phyloP scores from a whole-genome alignment of 2,797 vertebrate species.

The Poliocrania exsul region DNA sequence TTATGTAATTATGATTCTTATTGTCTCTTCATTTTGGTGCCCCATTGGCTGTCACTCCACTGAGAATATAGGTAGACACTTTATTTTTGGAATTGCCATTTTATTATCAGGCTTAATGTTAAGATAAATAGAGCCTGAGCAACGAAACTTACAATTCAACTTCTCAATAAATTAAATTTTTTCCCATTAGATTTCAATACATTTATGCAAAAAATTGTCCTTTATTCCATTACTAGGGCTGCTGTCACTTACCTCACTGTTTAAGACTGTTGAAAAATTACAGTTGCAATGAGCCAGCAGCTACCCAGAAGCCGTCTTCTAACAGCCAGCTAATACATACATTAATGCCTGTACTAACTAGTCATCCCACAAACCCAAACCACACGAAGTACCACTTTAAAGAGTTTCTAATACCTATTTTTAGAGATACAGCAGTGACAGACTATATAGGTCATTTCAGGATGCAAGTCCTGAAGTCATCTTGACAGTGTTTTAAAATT shows the following conservation, averaged over 20 bases:
- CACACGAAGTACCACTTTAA: not conserved
- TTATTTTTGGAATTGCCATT: conserved; percentile 53
- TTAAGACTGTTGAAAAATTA: not conserved
- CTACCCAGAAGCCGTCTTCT: not conserved
- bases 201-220: not conserved
- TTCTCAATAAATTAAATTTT: not conserved
- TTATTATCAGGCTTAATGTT: conserved; percentile 41
- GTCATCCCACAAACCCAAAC: not conserved
- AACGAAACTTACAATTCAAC: not conserved
- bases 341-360: not conserved
- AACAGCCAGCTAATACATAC: not conserved
- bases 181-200: not conserved
- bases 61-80: conserved; percentile 42
- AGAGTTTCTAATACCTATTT: not conserved
- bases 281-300: not conserved
- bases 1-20: conserved; percentile 63
- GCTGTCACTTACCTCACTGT: not conserved
- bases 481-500: not conserved
- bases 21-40: conserved; percentile 48
- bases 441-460: not conserved
- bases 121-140: not conserved
- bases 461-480: not conserved
- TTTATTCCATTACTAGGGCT: not conserved
- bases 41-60: conserved; percentile 53
- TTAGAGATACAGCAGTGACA: not conserved